Conservation (phyloP, 1,140 invertebrate genomes). For the Lordiphosa clarofinis region DNA sequence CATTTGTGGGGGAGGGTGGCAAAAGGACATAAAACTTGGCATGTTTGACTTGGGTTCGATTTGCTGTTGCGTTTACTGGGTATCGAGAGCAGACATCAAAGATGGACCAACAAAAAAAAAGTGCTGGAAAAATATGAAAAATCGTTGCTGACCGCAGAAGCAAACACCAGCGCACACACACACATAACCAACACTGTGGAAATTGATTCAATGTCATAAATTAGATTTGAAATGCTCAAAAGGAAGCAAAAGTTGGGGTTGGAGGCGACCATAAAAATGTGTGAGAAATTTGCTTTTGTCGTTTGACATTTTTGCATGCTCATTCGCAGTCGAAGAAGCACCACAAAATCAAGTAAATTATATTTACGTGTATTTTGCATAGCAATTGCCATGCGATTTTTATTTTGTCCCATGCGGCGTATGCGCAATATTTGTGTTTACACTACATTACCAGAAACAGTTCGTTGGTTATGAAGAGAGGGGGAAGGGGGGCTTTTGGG, state of each 20-base stretch:
- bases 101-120: conserved; percentile 43
- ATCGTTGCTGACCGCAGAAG: conserved; percentile 66
- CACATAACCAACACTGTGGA: conserved; percentile 20
- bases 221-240: conserved; percentile 77
- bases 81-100: conserved; percentile 61
- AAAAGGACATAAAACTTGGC: conserved; percentile 32
- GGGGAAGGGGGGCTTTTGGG: neutral
- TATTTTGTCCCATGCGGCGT: conserved; percentile 27
- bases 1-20: conserved; percentile 31
- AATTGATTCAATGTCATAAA: conserved; percentile 78
- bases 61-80: conserved; percentile 22
- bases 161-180: conserved; percentile 11
- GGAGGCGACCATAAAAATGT: conserved; percentile 62
- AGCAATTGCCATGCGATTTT: conserved; percentile 58
- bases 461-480: conserved; percentile 2
- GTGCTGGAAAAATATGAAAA: conserved; percentile 67
- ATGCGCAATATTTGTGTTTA: conserved; percentile 54
- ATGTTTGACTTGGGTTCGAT: conserved; percentile 50
- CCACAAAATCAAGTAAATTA: conserved; percentile 69
- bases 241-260: conserved; percentile 18
- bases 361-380: conserved; percentile 72
- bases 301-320: conserved; percentile 49
- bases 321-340: conserved; percentile 47
- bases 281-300: conserved; percentile 56
- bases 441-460: conserved; percentile 42